A percentile compares a stretch with the other conserved stretches of the same genome.
phyloP scores from a whole-genome alignment of 2,888 invertebrate species.

The Drosophila dives region DNA sequence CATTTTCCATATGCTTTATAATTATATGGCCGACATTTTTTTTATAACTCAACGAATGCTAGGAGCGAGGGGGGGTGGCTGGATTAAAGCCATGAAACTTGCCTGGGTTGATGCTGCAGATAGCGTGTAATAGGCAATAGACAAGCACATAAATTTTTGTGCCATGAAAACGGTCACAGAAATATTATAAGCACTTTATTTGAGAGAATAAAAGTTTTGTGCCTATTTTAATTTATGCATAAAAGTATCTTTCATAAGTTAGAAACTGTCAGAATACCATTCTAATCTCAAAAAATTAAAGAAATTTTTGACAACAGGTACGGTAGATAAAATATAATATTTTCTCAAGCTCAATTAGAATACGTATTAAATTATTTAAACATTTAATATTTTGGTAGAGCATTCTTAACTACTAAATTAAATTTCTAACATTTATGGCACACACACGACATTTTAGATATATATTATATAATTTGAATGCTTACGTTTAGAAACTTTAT shows the following conservation, averaged over 20 bases:
- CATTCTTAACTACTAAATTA: slow-evolving; percentile 5
- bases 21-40: slow-evolving; percentile 67
- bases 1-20: slow-evolving; percentile 57
- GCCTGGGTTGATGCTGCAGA: slow-evolving; percentile 34
- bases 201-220: slow-evolving; percentile 13
- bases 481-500: slow-evolving; percentile 74
- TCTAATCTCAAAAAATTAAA: neutral
- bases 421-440: slow-evolving; percentile 15
- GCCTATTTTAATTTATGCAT: neutral
- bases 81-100: slow-evolving; percentile 7
- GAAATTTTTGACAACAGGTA: neutral
- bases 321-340: neutral
- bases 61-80: slow-evolving; percentile 16
- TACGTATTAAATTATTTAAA: neutral
- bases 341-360: neutral
- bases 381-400: neutral
- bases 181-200: slow-evolving; percentile 19
- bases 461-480: slow-evolving; percentile 56
- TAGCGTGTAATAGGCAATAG: slow-evolving; percentile 60
- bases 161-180: slow-evolving; percentile 33
- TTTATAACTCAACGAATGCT: slow-evolving; percentile 60
- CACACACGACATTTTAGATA: slow-evolving; percentile 34
- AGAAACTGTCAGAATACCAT: neutral
- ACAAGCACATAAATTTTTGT: slow-evolving; percentile 45
- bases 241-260: neutral